A percentile compares a stretch with the other conserved stretches of the same genome.
Conservation (phyloP, 1,140 invertebrate genomes). For the Stegodyphus dumicola region DNA sequence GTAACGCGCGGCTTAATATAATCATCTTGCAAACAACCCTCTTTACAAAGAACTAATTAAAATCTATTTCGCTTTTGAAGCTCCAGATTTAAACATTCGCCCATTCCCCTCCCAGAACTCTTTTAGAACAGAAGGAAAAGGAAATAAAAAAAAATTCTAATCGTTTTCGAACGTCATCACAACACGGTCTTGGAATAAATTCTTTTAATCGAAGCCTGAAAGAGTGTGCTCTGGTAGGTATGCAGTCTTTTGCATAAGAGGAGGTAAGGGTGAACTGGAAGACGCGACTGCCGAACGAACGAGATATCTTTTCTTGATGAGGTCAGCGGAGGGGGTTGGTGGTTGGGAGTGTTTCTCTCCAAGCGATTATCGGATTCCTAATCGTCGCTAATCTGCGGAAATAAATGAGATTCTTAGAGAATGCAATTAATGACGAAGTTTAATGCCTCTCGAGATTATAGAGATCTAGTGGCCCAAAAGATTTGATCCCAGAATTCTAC, state of each 20-base stretch:
- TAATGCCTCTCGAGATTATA: conserved; percentile 17
- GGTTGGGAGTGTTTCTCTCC: not conserved
- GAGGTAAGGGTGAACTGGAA: no score
- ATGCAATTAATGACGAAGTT: conserved; percentile 38
- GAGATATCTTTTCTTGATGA: no score
- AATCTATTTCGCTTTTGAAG: conserved; percentile 27
- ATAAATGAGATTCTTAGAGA: conserved; percentile 44
- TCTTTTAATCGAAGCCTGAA: conserved; percentile 5
- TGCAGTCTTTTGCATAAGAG: no score
- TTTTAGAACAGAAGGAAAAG: not conserved
- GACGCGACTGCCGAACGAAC: no score
- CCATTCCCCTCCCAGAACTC: no score
- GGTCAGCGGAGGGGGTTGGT: no score
- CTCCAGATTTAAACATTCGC: not conserved
- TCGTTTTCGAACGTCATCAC: conserved; percentile 20
- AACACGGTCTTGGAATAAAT: conserved; percentile 21
- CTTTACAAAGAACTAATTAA: conserved; percentile 37
- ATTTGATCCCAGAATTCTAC: no score
- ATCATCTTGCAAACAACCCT: conserved; percentile 44
- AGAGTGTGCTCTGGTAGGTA: not conserved
- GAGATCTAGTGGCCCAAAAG: no score
- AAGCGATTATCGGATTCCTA: conserved; percentile 38
- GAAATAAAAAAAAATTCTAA: not conserved
- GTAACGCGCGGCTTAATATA: conserved; percentile 24
- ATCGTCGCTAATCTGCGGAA: conserved; percentile 38